These are phyloP conservation scores for Sycophila sp. DNA, from an alignment of 1,140 invertebrate species.

Conservation along the genomic window DNA sequence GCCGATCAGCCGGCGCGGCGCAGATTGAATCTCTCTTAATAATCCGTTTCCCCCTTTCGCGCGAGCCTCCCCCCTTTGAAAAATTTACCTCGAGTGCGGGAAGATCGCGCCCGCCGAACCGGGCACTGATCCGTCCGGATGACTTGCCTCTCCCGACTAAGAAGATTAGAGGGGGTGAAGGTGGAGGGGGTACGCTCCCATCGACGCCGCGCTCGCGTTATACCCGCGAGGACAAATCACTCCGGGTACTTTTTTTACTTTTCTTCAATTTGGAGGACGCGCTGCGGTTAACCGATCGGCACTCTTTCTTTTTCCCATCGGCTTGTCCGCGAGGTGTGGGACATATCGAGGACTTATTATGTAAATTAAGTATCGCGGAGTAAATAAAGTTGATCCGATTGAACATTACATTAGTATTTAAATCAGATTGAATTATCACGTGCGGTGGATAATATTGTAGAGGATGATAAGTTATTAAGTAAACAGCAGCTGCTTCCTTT, in stretches of 20 bases:
- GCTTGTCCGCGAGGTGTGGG: too few relatives aligned
- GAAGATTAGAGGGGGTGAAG: constrained; percentile 27
- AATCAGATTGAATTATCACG: too few relatives aligned
- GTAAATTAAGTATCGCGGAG: too few relatives aligned
- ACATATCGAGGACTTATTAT: too few relatives aligned
- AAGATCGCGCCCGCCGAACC: constrained; percentile 17
- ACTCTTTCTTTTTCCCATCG: too few relatives aligned
- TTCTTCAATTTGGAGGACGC: not conserved
- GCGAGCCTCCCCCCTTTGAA: not conserved
- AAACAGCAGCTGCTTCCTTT: too few relatives aligned
- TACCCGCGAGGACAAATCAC: not conserved
- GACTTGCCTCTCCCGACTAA: not conserved
- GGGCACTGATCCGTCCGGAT: not conserved
- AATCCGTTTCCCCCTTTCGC: constrained; percentile 22
- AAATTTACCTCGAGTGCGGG: constrained; percentile 1
- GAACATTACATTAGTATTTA: too few relatives aligned
- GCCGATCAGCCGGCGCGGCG: constrained; percentile 23
- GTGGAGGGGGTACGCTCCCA: not conserved
- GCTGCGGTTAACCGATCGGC: too few relatives aligned
- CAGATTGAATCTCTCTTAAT: constrained; percentile 34
- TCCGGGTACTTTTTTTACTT: not conserved
- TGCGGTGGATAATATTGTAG: too few relatives aligned
- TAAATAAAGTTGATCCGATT: too few relatives aligned
- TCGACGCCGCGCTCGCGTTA: too few relatives aligned
- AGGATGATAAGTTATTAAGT: too few relatives aligned